phyloP scores from a whole-genome alignment of 2,888 invertebrate genomes.

The Atethmia centrago region DNA sequence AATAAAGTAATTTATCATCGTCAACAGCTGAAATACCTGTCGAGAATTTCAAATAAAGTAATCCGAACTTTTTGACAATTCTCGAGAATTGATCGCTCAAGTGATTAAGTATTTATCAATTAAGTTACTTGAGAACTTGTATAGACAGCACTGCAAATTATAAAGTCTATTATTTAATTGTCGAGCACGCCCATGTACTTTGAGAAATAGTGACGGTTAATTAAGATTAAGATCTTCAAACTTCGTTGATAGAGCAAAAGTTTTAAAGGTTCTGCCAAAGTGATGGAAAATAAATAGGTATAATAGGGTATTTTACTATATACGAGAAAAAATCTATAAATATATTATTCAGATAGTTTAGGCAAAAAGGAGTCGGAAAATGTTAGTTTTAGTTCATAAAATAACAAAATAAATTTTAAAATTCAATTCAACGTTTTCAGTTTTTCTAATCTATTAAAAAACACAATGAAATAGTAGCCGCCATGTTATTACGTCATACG shows the following conservation, averaged over 20 bases:
- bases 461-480: no score
- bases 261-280: constrained; percentile 1
- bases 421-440: no score
- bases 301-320: no score
- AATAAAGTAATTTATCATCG: constrained; percentile 53
- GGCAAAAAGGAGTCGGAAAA: no score
- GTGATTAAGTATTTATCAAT: constrained; percentile 63
- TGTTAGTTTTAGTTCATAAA: no score
- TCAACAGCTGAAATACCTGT: constrained; percentile 43
- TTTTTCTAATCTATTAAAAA: no score
- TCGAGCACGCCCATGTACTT: constrained; percentile 26
- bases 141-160: constrained; percentile 24
- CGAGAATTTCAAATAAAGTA: constrained; percentile 56
- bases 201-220: constrained; percentile 23
- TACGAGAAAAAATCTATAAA: no score
- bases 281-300: background rate
- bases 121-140: constrained; percentile 44
- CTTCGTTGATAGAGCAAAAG: background rate
- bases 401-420: no score
- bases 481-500: no score
- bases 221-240: constrained; percentile 27
- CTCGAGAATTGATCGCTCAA: constrained; percentile 49
- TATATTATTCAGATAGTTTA: no score
- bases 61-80: constrained; percentile 61
- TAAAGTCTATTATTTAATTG: constrained; percentile 39